These are phyloP conservation scores for Carapus acus DNA, from an alignment of 2,797 vertebrate genomes.

Conservation along the genomic window DNA sequence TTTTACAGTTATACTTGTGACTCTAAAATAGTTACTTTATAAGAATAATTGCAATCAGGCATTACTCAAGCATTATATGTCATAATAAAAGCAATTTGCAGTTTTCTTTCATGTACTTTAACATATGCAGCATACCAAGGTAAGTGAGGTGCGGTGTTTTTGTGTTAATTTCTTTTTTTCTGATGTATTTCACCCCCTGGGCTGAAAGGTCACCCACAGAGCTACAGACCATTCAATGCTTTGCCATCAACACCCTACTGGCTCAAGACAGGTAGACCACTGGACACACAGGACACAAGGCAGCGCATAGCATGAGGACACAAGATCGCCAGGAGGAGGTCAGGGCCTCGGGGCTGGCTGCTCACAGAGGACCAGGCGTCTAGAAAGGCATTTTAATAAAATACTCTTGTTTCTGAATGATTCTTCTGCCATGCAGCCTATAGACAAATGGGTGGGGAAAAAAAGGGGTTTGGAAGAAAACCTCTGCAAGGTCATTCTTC, in stretches of 20 bases:
- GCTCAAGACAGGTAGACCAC: slow-evolving; percentile 42
- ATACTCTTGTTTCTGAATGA: no score
- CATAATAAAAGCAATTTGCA: slow-evolving; percentile 80
- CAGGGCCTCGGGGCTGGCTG: no score
- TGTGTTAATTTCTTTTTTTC: slow-evolving; percentile 51
- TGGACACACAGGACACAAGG: slow-evolving; percentile 40
- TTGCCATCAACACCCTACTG: slow-evolving; percentile 41
- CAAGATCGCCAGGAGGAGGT: slow-evolving; percentile 36
- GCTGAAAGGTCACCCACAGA: slow-evolving; percentile 72
- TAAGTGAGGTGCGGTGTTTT: slow-evolving; percentile 88
- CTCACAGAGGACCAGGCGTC: slow-evolving; percentile 45
- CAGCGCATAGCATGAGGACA: slow-evolving; percentile 53
- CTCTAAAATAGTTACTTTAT: slow-evolving; percentile 76
- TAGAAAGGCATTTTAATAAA: no score
- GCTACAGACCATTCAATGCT: slow-evolving; percentile 40
- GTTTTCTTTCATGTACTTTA: slow-evolving; percentile 78
- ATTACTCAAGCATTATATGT: slow-evolving; percentile 80
- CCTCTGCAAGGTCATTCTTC: background rate
- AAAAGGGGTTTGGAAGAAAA: slow-evolving; percentile 1
- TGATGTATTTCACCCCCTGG: slow-evolving; percentile 63
- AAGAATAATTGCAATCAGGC: slow-evolving; percentile 80
- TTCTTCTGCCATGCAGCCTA: no score
- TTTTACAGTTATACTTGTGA: slow-evolving; percentile 69
- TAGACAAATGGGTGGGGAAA: no score
- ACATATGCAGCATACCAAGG: slow-evolving; percentile 91